Base-by-base conservation (phyloP, 2,888 invertebrate species). In the Cheilosia impressa region DNA sequence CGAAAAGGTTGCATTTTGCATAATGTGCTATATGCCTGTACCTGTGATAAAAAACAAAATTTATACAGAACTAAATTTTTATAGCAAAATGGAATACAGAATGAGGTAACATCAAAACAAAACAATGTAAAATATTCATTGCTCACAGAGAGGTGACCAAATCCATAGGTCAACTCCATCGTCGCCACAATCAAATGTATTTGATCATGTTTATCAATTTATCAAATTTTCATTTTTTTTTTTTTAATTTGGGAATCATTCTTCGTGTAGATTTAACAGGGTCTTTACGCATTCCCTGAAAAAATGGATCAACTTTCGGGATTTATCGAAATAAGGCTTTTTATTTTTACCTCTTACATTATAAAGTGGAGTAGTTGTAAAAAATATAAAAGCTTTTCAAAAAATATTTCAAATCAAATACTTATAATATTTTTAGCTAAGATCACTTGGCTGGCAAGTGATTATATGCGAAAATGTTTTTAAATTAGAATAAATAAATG, bases 401-500 rank as follows among this genome's bases (percentile, higher is more conserved):
- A 2, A 65, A 66, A 41, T 47, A 47, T 69, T 45, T 69, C 4
- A 69, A 55, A 71, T 71, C 24, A 41, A 27, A 27, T 13, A 13
- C 38, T 38, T 13, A 38, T 13, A 4, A 38, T 57, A 19, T 69
- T 57, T 71, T 71, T 58, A 71, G 41, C 19, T 58, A 52, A 60
- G 41, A 43, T 75, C 65, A 62, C 52, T 72, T 65, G 24, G 27
- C 24, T 65, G 24, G 41, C 24, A 34, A 31, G 58, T 60, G 52
- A 68, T 76, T 52, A 47, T 31, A 65, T 76, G 76, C 41, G 43
- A 53, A 34, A 53, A 60, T 53, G 24, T 77, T 38, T 77, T 62
- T 24, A 68, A 41, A 52, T 53, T 58, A 69, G 22, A 68, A 38
- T 55, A 69, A 63, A 77, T 77, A 77, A 77, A 68, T 68, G 75